Conservation (phyloP, 2,113 vertebrate species). For the Bungarus multicinctus region DNA sequence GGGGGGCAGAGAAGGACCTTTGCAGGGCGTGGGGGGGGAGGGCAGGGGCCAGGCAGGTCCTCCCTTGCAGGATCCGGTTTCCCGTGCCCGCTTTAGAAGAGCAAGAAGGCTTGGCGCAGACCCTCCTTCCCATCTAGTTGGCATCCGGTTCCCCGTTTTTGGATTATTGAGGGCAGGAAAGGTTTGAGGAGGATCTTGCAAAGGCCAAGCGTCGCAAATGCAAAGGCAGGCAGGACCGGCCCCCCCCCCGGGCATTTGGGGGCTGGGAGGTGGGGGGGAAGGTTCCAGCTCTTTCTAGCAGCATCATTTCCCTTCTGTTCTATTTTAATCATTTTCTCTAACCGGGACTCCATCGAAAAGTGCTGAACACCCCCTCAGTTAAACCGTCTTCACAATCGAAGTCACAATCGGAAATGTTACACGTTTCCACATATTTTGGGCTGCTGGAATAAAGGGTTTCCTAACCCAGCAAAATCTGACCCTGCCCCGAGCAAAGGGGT, state of each 20-base stretch:
- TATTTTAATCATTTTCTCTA: not conserved
- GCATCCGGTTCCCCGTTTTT: not conserved
- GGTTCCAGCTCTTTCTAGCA: not conserved
- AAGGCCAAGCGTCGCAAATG: not conserved
- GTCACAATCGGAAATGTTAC: rapidly evolving
- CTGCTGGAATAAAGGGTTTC: not conserved
- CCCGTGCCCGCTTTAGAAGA: not conserved
- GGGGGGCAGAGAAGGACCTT: not conserved
- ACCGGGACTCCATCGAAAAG: not conserved
- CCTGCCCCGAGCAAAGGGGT: too few relatives aligned
- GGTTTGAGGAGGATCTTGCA: not conserved
- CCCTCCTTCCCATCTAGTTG: not conserved
- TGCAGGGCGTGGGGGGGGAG: not conserved
- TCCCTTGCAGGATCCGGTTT: not conserved
- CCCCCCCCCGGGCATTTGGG: not conserved
- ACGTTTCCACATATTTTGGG: not conserved
- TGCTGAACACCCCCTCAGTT: not conserved
- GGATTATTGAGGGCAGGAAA: not conserved
- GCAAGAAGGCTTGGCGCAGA: not conserved
- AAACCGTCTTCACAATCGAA: not conserved
- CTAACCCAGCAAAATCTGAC: not conserved
- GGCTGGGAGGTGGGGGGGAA: too few relatives aligned
- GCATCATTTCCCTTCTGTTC: not conserved
- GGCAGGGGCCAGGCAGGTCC: not conserved
- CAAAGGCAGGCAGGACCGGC: not conserved